Conservation (phyloP, 2,113 vertebrate species). For the Recurvirostra avosetta region DNA sequence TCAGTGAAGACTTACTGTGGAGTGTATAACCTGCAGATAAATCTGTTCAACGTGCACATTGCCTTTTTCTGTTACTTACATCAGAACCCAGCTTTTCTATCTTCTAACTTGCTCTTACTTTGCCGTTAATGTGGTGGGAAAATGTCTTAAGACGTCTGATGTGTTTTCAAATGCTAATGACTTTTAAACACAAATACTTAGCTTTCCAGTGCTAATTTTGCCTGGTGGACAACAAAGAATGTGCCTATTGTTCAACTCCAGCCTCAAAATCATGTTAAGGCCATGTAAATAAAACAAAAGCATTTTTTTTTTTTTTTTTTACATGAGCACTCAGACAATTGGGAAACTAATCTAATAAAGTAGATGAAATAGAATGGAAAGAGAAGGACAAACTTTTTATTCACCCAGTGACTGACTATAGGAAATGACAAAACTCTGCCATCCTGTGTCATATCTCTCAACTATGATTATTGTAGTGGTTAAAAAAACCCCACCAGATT, state of each 20-base stretch:
- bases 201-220: background rate
- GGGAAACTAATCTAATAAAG: background rate
- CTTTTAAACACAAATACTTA: background rate
- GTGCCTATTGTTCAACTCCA: background rate
- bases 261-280: background rate
- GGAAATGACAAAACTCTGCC: background rate
- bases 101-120: background rate
- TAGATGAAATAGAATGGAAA: background rate
- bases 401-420: background rate
- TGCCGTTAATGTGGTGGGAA: background rate
- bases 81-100: background rate
- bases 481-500: background rate
- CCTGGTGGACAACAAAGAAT: background rate
- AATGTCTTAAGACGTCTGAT: background rate
- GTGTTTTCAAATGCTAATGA: background rate
- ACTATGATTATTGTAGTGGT: background rate
- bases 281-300: background rate
- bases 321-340: background rate
- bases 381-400: background rate
- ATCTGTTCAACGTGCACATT: accelerated
- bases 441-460: background rate
- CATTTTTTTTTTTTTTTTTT: background rate
- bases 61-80: background rate
- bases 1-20: background rate
- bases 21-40: background rate